Conservation (phyloP, 2,888 invertebrate species). For the Eilema griseolum region DNA sequence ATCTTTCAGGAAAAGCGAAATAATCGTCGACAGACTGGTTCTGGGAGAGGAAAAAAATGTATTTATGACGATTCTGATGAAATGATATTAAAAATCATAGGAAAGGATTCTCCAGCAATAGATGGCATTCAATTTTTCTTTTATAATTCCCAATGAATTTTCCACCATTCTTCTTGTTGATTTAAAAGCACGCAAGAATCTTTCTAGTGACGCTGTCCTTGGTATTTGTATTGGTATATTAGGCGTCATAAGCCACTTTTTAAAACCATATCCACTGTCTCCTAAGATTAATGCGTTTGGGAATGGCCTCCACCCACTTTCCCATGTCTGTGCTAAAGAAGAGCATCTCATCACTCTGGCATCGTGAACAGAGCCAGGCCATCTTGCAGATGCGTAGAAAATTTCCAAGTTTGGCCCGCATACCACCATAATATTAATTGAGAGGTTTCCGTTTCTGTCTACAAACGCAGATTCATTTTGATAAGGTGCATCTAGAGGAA, state of each 20-base stretch:
- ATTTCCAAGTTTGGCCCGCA: conserved; percentile 24
- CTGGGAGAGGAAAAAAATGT: conserved; percentile 19
- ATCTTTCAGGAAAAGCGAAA: conserved; percentile 23
- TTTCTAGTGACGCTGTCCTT: conserved; percentile 21
- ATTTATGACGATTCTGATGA: conserved; percentile 23
- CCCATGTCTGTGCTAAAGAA: conserved; percentile 19
- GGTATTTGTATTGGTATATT: conserved; percentile 19
- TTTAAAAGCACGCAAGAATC: conserved; percentile 27
- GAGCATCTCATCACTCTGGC: conserved; percentile 28
- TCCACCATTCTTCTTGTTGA: conserved; percentile 25
- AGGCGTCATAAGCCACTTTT: conserved; percentile 22
- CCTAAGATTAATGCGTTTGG: conserved; percentile 27
- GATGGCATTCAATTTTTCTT: conserved; percentile 12
- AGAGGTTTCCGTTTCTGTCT: conserved; percentile 29
- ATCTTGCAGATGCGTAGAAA: conserved; percentile 26
- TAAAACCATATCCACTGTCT: conserved; percentile 22
- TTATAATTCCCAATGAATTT: conserved; percentile 16
- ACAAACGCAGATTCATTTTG: conserved; percentile 27
- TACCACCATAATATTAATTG: conserved; percentile 27
- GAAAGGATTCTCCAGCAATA: conserved; percentile 9
- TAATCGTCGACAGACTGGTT: conserved; percentile 16
- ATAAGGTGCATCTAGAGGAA: conserved; percentile 11
- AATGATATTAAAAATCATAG: conserved; percentile 8
- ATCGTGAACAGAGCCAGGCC: conserved; percentile 32
- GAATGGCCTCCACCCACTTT: conserved; percentile 29